phyloP scores from a whole-genome alignment of 1,140 invertebrate species.

The Macrobrachium nipponense region DNA sequence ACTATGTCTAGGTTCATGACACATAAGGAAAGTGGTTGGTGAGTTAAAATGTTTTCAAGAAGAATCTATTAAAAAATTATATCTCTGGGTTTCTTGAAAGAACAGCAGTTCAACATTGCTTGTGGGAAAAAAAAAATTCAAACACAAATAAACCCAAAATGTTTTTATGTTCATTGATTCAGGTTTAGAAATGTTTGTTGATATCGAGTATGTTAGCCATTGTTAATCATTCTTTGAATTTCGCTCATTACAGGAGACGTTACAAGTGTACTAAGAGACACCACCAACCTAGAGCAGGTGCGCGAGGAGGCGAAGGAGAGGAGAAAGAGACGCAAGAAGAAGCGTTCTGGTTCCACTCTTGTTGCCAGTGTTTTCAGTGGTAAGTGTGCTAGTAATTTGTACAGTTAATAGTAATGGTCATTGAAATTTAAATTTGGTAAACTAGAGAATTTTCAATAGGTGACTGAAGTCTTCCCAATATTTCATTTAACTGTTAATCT shows the following conservation, averaged over 20 bases:
- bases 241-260: slow-evolving; percentile 63
- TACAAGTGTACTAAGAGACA: slow-evolving; percentile 67
- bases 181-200: background rate
- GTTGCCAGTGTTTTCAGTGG: slow-evolving; percentile 91
- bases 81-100: too few relatives aligned
- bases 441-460: background rate
- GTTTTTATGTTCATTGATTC: background rate
- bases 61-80: too few relatives aligned
- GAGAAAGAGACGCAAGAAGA: slow-evolving; percentile 82
- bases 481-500: too few relatives aligned
- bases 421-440: background rate
- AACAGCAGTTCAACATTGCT: too few relatives aligned
- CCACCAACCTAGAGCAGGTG: slow-evolving; percentile 76
- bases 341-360: slow-evolving; percentile 85
- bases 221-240: background rate
- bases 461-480: too few relatives aligned
- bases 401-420: background rate
- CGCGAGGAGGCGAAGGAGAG: slow-evolving; percentile 87
- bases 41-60: too few relatives aligned
- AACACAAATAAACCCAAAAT: background rate
- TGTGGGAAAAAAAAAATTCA: too few relatives aligned
- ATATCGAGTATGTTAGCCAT: background rate
- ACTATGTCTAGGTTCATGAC: too few relatives aligned
- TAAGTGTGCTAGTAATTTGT: slow-evolving; percentile 67
- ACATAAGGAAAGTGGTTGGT: too few relatives aligned